A percentile compares a stretch with the other conserved stretches of the same genome.
These are phyloP conservation scores for Amblyjoppa fuscipennis DNA, from an alignment of 2,888 invertebrate genomes.

Conservation along the genomic window DNA sequence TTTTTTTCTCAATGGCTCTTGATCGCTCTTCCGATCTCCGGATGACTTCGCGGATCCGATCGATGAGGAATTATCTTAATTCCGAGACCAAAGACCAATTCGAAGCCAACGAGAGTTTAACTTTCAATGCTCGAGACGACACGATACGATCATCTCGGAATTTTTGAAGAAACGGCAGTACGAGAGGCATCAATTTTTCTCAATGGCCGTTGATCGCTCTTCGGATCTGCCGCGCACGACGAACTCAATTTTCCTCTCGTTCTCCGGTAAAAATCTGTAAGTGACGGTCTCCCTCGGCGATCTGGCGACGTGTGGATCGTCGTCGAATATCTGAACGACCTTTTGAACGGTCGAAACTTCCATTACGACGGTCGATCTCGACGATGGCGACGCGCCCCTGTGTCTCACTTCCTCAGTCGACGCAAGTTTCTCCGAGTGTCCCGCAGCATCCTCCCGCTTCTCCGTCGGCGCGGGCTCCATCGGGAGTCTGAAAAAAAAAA, in stretches of 20 bases:
- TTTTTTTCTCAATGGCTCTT: too few species aligned
- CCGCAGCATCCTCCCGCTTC: not conserved
- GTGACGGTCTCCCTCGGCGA: conserved; percentile 57
- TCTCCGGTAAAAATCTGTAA: conserved; percentile 49
- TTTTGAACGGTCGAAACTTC: conserved; percentile 77
- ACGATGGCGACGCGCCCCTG: conserved; percentile 44
- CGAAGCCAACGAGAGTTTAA: too few species aligned
- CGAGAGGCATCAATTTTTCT: not conserved
- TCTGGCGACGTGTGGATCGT: conserved; percentile 36
- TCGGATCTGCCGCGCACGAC: conserved; percentile 44
- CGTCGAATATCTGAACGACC: conserved; percentile 73
- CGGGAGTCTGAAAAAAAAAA: conserved; percentile 36
- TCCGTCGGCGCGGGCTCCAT: conserved; percentile 22
- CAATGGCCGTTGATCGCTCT: conserved; percentile 16
- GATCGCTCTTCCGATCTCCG: too few species aligned
- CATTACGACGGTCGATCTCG: conserved; percentile 75
- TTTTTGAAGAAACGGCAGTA: too few species aligned
- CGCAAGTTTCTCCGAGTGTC: conserved; percentile 52
- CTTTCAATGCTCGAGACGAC: conserved; percentile 32
- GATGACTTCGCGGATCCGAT: too few species aligned
- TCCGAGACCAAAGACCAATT: too few species aligned
- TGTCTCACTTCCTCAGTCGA: conserved; percentile 55
- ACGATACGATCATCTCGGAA: not conserved
- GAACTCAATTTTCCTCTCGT: conserved; percentile 61
- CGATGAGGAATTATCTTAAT: too few species aligned